Base-by-base conservation (phyloP, 1,140 invertebrate species). In the Eumeta japonica region DNA sequence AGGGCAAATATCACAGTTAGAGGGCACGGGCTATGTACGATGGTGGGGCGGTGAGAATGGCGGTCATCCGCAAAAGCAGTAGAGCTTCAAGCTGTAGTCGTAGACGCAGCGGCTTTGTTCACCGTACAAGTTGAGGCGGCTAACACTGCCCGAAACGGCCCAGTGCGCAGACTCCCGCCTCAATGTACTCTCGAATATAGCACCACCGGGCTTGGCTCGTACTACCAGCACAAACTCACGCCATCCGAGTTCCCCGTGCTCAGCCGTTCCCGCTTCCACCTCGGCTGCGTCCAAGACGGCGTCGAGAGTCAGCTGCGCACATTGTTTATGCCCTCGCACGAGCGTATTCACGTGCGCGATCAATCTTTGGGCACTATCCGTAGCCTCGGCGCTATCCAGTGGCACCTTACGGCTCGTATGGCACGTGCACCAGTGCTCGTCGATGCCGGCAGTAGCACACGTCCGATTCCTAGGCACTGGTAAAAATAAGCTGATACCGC, bases 391-490 rank as follows among this genome's bases (percentile, higher is more conserved):
- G 49, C 82, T 75, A 9, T 80, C 74, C 0, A 64, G 60, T 0
- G 75, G 50, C 20, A 68, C 35, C 42, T 81, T 79, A 28, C 62
- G 57, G 7, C 76, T 79, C 37, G 78, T 77, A 42, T 88, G 82
- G 52, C 92, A 95, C 10, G 87, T 87, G 55, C 91, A 95, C 84
- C 87, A 94, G 50, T 92, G 86, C 17, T 84, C 81, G 1, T 84
- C 80, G 24, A 95, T 90, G 0, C 76, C 81, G 0, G 90, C 90
- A 32, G 76, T 68, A 16, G 78, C 60, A 61, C 92, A 95, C 0
- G 84, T 91, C 7, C 92, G 73, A 27, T 81, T 78, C n/a, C 62
- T 62, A 0, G 87, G 81, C 27, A 94, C 80, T 0, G 83, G 78
- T 2, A 82, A 58, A 54, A 93, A 90, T 35, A 90, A 77, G 59